Base-by-base conservation (phyloP, 2,888 invertebrate species). In the Limnephilus marmoratus region DNA sequence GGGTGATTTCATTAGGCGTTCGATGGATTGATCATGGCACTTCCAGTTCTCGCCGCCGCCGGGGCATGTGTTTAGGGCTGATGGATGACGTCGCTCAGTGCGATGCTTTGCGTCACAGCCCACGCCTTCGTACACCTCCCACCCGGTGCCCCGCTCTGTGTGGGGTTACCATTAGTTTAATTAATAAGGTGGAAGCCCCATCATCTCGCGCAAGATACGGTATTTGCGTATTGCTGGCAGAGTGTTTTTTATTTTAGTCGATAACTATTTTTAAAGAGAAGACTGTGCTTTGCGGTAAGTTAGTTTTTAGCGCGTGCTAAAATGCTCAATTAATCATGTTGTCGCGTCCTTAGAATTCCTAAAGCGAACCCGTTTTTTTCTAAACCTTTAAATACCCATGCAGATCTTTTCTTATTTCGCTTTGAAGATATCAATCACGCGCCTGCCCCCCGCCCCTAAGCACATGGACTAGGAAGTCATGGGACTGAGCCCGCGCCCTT, bases 1-100 rank as follows among this genome's bases (percentile, higher is more conserved):
- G 88, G 88, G 81, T 89, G 88, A 89, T 81, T 89, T 89, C 81
- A 89, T 89, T 89, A 89, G 81, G 31, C 18, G 88, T 80, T 89
- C 88, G 88, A 89, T 89, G 88, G 29, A 89, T 89, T 31, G 88
- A 89, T 89, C 88, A 24, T 89, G 68, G 86, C 86, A 45, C 86
- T 86, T 86, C 29, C 31, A 86, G 45, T 45, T 45, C 45, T 86
- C 45, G 37, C 86, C 24, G 37, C 86, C 24, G 68, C 41, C 88
- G 81, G 37, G 88, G 88, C 88, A 89, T 89, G 80, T 89, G 88
- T 80, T 89, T 34, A 31, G 86, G 31, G 68, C 68, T 80, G 68
- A 81, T 86, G 86, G 86, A 86, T 86, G 34, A 41, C 82, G 82
- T 31, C 82, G 82, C 31, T 31, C 31, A 31, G 82, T 82, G 34